Evolutionary conservation across 2,113 vertebrate species (phyloP).

Genomic region (Cisticola juncidis): DNA sequence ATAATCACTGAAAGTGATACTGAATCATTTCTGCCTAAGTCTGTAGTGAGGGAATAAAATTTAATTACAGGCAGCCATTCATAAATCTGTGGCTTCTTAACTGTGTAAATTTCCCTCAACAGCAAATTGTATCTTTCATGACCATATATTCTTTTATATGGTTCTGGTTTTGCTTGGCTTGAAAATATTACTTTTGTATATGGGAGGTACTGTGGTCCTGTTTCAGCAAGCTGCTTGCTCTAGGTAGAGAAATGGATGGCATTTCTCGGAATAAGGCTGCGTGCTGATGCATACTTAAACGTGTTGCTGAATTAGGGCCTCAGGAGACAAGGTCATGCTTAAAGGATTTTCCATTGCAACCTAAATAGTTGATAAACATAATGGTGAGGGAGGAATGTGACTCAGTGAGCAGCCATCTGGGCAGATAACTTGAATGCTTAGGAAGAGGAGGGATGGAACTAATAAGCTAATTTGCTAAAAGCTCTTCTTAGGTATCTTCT

Average conservation of each 20-base stretch:
- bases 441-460: not conserved
- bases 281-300: not conserved
- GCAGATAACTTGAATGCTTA: not conserved
- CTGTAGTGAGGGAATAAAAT: not conserved
- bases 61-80: not conserved
- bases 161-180: not conserved
- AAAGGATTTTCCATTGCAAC: conserved; percentile 17
- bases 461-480: conserved; percentile 6
- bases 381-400: not conserved
- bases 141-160: not conserved
- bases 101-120: not conserved
- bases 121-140: not conserved
- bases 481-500: not conserved
- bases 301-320: not conserved
- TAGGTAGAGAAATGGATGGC: not conserved
- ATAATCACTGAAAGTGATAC: not conserved
- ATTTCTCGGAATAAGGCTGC: not conserved
- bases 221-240: not conserved
- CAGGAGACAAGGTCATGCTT: not conserved
- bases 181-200: not conserved
- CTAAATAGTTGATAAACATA: conserved; percentile 9
- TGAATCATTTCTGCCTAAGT: not conserved
- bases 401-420: not conserved
- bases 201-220: not conserved
- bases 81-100: not conserved